A percentile compares a stretch with the other conserved stretches of the same genome.
Evolutionary conservation across 2,797 vertebrate genomes (phyloP).

Genomic region (Acrossocheilus wenchowensis): DNA sequence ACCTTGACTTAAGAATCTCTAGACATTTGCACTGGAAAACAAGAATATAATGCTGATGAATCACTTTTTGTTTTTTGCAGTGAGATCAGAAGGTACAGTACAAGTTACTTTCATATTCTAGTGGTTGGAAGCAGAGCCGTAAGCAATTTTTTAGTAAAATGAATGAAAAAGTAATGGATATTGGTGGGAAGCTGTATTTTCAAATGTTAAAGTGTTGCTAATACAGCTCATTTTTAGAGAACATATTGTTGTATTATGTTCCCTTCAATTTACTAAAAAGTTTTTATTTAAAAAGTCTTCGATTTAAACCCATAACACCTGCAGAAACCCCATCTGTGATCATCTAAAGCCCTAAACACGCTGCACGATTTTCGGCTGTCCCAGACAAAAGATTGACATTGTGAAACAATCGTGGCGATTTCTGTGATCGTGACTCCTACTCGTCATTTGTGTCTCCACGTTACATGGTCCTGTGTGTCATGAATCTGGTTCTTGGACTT

Average conservation of each 20-base stretch:
- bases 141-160: neutral
- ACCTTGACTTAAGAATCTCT: neutral
- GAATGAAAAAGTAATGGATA: neutral
- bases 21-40: neutral
- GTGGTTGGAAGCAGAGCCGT: neutral
- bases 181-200: neutral
- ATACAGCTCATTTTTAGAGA: neutral
- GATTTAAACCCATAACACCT: neutral
- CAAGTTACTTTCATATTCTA: neutral
- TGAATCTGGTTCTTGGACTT: too few relatives aligned
- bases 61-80: neutral
- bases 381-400: too few relatives aligned
- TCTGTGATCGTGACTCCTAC: too few relatives aligned
- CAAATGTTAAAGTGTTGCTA: neutral
- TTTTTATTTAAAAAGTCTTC: neutral
- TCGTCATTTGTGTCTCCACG: too few relatives aligned
- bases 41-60: neutral
- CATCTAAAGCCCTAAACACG: neutral
- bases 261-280: neutral
- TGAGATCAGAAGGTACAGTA: neutral
- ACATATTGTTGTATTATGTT: neutral
- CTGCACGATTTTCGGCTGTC: too few relatives aligned
- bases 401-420: too few relatives aligned
- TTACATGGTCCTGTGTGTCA: too few relatives aligned
- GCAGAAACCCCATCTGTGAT: neutral